Evolutionary conservation across 2,888 invertebrate species (phyloP).

Genomic region (Mythimna ferrago): DNA sequence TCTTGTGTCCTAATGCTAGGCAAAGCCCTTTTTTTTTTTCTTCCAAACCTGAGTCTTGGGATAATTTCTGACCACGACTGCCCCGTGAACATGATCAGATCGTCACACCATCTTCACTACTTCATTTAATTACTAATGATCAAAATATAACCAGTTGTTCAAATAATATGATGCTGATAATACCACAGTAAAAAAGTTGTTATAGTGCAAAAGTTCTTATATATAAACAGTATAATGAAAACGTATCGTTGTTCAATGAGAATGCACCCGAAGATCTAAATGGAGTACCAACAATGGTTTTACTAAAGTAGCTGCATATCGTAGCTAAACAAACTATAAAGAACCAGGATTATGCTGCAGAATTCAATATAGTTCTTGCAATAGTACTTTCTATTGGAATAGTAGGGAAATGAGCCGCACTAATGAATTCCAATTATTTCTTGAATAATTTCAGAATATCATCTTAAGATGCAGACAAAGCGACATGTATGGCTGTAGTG

Average conservation of each 20-base stretch:
- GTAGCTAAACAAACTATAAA: slow-evolving; percentile 17
- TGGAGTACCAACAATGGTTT: slow-evolving; percentile 2
- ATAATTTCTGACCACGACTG: too few species aligned
- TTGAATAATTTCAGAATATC: slow-evolving; percentile 15
- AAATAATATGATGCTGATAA: too few species aligned
- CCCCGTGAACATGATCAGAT: too few species aligned
- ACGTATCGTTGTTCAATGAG: slow-evolving; percentile 14
- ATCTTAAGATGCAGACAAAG: neutral
- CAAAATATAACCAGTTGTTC: neutral
- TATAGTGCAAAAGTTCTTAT: neutral
- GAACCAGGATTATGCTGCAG: slow-evolving; percentile 23
- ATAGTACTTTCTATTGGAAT: neutral
- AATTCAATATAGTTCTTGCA: slow-evolving; percentile 3
- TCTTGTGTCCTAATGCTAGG: too few species aligned
- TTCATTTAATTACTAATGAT: neutral
- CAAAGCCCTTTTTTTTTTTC: too few species aligned
- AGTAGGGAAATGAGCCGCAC: slow-evolving; percentile 10
- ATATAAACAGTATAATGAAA: neutral
- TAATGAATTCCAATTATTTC: slow-evolving; percentile 25
- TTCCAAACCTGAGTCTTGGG: too few species aligned
- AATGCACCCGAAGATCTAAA: slow-evolving; percentile 1
- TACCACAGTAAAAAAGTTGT: too few species aligned
- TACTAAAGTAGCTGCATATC: slow-evolving; percentile 24
- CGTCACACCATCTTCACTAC: neutral
- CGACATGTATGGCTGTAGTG: neutral